Conservation (phyloP, 2,888 invertebrate genomes). For the Eilema griseolum region DNA sequence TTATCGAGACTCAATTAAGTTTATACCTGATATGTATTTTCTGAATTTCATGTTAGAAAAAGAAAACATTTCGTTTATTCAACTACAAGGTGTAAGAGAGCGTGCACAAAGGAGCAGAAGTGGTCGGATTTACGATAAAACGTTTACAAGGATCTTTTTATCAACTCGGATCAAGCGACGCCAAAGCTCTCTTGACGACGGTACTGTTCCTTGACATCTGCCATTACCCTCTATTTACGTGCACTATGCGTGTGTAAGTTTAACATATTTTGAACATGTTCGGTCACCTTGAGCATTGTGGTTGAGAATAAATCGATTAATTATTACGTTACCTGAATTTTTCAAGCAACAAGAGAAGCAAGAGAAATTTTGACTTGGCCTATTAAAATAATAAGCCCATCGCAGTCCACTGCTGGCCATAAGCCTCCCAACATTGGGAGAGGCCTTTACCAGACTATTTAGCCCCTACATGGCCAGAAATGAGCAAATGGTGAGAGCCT, state of each 20-base stretch:
- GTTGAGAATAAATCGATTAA: no score
- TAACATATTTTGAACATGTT: neutral
- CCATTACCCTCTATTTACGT: neutral
- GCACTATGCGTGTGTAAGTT: neutral
- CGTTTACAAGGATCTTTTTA: constrained; percentile 18
- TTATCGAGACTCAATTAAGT: neutral
- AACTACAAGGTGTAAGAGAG: neutral
- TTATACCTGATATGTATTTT: no score
- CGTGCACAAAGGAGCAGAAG: constrained; percentile 8
- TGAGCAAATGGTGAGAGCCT: no score
- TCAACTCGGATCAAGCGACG: constrained; percentile 39
- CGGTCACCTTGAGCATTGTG: neutral
- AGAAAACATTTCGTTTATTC: neutral
- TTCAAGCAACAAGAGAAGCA: no score
- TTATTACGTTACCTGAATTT: no score
- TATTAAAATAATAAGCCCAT: no score
- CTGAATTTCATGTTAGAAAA: neutral
- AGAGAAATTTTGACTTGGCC: no score
- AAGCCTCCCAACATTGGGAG: no score
- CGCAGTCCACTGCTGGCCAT: no score
- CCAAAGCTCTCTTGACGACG: constrained; percentile 17
- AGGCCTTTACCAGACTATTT: no score
- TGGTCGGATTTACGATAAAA: constrained; percentile 6
- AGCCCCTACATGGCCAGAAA: no score
- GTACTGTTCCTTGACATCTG: neutral